Base-by-base conservation (phyloP, 2,113 vertebrate species). In the Galeopterus variegatus region DNA sequence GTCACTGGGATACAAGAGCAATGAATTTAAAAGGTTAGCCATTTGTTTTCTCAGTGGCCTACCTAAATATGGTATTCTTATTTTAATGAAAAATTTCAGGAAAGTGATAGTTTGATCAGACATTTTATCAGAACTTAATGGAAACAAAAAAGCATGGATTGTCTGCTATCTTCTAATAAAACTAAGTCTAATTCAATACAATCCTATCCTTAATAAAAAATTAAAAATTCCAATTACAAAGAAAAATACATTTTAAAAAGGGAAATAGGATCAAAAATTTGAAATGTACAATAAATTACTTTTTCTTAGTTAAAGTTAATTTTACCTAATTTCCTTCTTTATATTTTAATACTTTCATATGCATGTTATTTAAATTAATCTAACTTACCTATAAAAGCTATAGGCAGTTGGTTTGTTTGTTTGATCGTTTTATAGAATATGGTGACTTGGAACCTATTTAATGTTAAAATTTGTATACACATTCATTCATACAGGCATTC, bases 401-500 rank as follows among this genome's bases (percentile, higher is more conserved):
- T 8, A 85, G 26, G 94, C 26, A 62, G 14, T 19, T 80, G 72
- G 10, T 72, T 31, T 84, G 84, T 81, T 23, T 82, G 13, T 54
- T 64, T 72, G 54, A 80, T 26, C 28, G 12, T 28, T 85, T 64
- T 28, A 72, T 18, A 85, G 12, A 70, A 54, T 36, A 33, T 18
- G 11, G 48, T 52, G 26, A 72, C 54, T 77, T 91, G 21, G 54
- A 86, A 86, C 70, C 45, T 85, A 52, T 26, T 85, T 45, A 80
- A 45, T 56, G 1, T 48, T 91, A 64, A 80, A 72, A 80, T 1
- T 23, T 69, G 14, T 33, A 52, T 56, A 54, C n/a, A 64, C 54
- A 67, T 75, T 50, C 33, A 95, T 54, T 64, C 64, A 95, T 2
- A 92, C 6, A 56, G 1, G 1, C 75, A 93, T 93, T 98, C 77